Evolutionary conservation across 2,797 vertebrate genomes (phyloP), one percentile per base, ranked within the genome.

Genomic region (Enteromius radiatus): DNA sequence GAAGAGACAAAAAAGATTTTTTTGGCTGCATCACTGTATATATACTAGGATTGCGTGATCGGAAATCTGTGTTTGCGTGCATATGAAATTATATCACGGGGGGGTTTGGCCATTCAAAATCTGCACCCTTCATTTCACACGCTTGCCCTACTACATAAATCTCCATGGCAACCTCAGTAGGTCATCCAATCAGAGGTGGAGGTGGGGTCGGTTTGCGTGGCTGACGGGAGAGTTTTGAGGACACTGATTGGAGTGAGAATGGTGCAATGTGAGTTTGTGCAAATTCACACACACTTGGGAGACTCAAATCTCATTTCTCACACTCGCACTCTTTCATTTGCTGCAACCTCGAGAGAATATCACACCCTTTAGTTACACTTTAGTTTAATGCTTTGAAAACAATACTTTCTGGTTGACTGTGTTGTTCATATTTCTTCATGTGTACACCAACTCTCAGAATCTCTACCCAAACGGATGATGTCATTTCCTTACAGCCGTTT

Each of bases 141-240:
- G 90, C 91, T 91, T 94, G 92, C 90, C 91, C 92, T 90, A 90
- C 90, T 82, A 90, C 90, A 87, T 87, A 81, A 61, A 92, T 95
- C 93, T 90, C 93, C 94, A 95, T 95, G 89, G 94, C 91, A 94
- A 95, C 94, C 90, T 87, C 91, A 95, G 90, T 94, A 95, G 95
- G 94, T 95, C 94, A 95, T 88, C 94, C 95, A 95, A 95, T 95
- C 86, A 92, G 91, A 93, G 88, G 78, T 90, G 91, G 91, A 91
- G 92, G 93, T 89, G 90, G 93, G 91, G 92, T 91, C 88, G 88
- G 45, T 63, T 21, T 8, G 23, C 19, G 49, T 33, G 49, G 65
- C 65, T 87, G 84, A 90, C 83, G 86, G 86, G 49, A 76, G 76
- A 87, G 82, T 84, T 85, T 85, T 76, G 83, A 86, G 79, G 86